phyloP scores from a whole-genome alignment of 2,113 vertebrate genomes.

The Petrocephalus zakoni region DNA sequence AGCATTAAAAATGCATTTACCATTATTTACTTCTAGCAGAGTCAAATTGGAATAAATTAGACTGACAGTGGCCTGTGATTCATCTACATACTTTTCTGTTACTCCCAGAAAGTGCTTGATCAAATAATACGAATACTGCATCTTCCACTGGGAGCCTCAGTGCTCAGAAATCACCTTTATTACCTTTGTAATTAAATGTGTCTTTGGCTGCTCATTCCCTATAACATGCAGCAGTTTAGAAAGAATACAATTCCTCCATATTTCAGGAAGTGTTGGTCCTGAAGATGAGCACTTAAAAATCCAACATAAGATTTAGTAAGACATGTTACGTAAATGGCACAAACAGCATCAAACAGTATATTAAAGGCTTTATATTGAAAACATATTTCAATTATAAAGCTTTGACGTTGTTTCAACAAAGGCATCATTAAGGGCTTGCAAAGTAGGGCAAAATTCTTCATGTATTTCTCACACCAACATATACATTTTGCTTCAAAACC shows the following conservation, averaged over 20 bases:
- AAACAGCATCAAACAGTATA: neutral
- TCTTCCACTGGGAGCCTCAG: neutral
- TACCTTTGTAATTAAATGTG: neutral
- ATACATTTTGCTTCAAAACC: neutral
- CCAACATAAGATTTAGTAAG: neutral
- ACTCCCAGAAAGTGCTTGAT: neutral
- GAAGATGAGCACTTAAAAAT: neutral
- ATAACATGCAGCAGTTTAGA: neutral
- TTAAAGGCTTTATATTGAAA: neutral
- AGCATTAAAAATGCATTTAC: neutral
- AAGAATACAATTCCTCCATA: neutral
- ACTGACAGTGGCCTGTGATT: neutral
- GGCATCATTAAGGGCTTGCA: neutral
- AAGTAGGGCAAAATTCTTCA: neutral
- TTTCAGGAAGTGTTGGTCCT: neutral
- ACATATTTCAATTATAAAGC: neutral
- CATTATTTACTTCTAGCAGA: neutral
- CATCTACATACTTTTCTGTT: neutral
- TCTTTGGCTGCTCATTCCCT: neutral
- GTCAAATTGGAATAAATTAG: neutral
- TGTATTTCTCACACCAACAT: neutral
- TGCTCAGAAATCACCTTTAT: constrained; percentile 3
- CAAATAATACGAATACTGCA: neutral
- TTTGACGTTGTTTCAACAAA: neutral
- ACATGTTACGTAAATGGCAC: neutral